Percentiles rank a stretch among this genome's conserved stretches.
phyloP scores from a whole-genome alignment of 2,797 vertebrate genomes.

The Cirrhinus molitorella region DNA sequence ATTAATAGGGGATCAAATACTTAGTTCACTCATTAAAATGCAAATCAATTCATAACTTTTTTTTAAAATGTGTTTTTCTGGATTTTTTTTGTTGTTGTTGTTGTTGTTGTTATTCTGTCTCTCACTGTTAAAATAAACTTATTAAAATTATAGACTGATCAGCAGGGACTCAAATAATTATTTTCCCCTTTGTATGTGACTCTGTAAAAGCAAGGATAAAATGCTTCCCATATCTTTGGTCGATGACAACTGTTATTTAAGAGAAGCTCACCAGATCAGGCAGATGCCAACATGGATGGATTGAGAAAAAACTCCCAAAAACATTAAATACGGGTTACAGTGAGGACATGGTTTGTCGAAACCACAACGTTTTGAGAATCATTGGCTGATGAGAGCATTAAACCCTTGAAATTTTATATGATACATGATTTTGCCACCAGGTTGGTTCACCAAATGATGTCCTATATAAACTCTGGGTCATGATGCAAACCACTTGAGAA shows the following conservation, averaged over 20 bases:
- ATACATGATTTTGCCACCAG: background rate
- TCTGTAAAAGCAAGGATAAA: background rate
- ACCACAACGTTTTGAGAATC: background rate
- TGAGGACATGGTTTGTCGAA: background rate
- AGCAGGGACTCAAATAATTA: too few relatives aligned
- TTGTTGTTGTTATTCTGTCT: too few relatives aligned
- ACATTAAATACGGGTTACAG: background rate
- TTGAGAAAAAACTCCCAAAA: background rate
- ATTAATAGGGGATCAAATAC: too few relatives aligned
- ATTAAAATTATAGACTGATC: too few relatives aligned
- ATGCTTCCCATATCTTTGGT: background rate
- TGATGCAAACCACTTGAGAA: conserved; percentile 10
- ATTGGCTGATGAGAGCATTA: background rate
- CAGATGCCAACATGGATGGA: background rate
- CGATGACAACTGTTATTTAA: background rate
- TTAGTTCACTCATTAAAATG: too few relatives aligned
- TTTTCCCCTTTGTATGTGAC: too few relatives aligned
- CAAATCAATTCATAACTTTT: too few relatives aligned
- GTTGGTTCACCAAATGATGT: background rate
- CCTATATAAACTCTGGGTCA: background rate
- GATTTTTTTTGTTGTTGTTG: too few relatives aligned
- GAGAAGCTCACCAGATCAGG: background rate
- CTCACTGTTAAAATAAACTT: too few relatives aligned
- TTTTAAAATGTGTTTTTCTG: too few relatives aligned
- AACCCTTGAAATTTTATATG: background rate